Evolutionary conservation across 2,797 vertebrate species (phyloP), one percentile per base, ranked within the genome.

Genomic region (Etheostoma perlongum): DNA sequence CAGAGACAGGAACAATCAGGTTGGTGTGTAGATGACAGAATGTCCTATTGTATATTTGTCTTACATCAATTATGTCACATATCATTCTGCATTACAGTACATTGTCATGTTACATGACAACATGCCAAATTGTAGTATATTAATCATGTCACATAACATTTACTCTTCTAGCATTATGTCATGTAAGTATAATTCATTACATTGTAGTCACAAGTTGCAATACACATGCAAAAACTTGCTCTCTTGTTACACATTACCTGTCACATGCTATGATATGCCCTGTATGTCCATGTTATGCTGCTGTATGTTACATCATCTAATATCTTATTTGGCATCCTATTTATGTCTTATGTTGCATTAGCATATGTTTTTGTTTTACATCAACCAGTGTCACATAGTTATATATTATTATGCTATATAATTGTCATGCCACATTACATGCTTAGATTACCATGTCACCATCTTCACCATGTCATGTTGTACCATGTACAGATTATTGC

Each of bases 11-110:
- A 72, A 2, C 27, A 7, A 6, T 36, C 36, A 67, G 79, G 91
- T 93, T 48, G 52, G 55, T 40, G 53, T 60, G 10, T 47, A 62
- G 21, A 27, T 9, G 16, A 2, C 9, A 44, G 15, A 25, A 5
- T 8, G 42, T 68, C 19, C 15, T 9, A 53, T 4, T n/a, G 21
- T 27, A 13, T 42, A 46, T 6, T 49, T 21, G 21, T 30, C 13
- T 44, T 14, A 30, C 9, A 23, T 44, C 18, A 2, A 16, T 58
- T 8, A 58, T 33, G 11, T 67, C 27, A 40, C 9, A 55, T 15
- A 10, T 47, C 27, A 40, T 52, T 16, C 18, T 70, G n/a, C 21
- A 36, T 55, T 51, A 21, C 18, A 42, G 15, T 46, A 4, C 8
- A n/a, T 2, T 57, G 21, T 53, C 7, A 14, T 16, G 14, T 67